Base-by-base conservation (phyloP, 2,797 vertebrate genomes). In the Sebastes hopkinsi region DNA sequence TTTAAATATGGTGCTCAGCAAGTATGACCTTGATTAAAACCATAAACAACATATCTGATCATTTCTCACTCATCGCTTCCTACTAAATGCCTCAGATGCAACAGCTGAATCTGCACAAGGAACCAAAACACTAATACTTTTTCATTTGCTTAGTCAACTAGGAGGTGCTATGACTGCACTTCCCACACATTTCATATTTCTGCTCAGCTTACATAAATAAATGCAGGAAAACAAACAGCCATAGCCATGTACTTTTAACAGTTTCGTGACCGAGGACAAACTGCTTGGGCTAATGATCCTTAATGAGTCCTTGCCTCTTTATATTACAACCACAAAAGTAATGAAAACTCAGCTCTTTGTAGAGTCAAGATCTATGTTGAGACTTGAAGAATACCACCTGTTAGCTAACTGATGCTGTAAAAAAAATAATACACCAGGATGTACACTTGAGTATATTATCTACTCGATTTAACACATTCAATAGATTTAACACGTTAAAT, bases 171-270 rank as follows among this genome's bases (percentile, higher is more conserved):
- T 25, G 52, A 76, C 42, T 56, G 20, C 58, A 70, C 75, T 50
- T 68, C 76, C 72, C 32, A 50, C 68, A 68, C 62, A 20, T 25
- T 75, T 61, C 25, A 79, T 42, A 72, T 82, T 68, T 72, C 58
- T 68, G 30, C 29, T 2, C 10, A 32, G 29, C 52, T 72, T 61
- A 67, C 59, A 66, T 59, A 64, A 78, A 67, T 55, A 54, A 68
- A 72, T 14, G 8, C 12, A 75, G 54, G 10, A 9, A 8, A 13
- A 6, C 23, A 56, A 65, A 60, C 52, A 62, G 32, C 20, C 8
- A 13, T 4, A 34, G 67, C 22, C 12, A 13, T 23, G 36, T 13
- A 36, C 4, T 13, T 52, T 65, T 25, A 52, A 68, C 8, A 20
- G 7, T 23, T 20, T 58, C 18, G 3, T 46, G 6, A 56, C 27